Evolutionary conservation across 1,140 invertebrate genomes (phyloP).

Genomic region (Coptotermes formosanus): DNA sequence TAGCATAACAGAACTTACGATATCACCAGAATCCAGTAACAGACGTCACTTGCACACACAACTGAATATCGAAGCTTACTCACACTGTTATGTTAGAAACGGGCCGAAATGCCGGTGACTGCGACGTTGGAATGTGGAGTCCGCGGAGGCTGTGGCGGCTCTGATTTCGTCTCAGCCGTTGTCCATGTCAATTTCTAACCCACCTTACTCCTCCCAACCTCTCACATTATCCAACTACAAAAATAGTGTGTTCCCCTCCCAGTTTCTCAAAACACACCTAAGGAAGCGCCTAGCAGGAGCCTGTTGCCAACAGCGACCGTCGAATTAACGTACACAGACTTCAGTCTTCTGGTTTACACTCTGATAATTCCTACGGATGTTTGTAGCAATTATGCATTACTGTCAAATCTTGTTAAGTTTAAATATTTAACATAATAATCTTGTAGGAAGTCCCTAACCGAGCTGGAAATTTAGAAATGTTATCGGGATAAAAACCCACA

Average conservation of each 20-base stretch:
- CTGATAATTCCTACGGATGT: too few species aligned
- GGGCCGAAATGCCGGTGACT: conserved; percentile 37
- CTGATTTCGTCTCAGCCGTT: conserved; percentile 40
- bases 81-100: conserved; percentile 35
- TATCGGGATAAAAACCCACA: too few species aligned
- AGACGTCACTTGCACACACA: too few species aligned
- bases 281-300: neutral
- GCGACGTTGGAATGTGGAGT: conserved; percentile 55
- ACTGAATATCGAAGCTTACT: neutral
- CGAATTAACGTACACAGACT: too few species aligned
- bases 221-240: neutral
- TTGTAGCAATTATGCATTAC: too few species aligned
- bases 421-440: too few species aligned
- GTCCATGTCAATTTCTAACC: neutral
- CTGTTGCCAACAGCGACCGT: neutral
- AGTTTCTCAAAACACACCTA: neutral
- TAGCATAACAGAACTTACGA: too few species aligned
- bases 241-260: neutral
- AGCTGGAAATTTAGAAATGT: too few species aligned
- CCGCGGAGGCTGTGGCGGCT: conserved; percentile 54
- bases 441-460: too few species aligned
- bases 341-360: too few species aligned
- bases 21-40: too few species aligned
- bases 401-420: too few species aligned
- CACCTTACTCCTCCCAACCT: neutral